Base-by-base conservation (phyloP, 2,888 invertebrate species). In the Emmelina monodactyla region DNA sequence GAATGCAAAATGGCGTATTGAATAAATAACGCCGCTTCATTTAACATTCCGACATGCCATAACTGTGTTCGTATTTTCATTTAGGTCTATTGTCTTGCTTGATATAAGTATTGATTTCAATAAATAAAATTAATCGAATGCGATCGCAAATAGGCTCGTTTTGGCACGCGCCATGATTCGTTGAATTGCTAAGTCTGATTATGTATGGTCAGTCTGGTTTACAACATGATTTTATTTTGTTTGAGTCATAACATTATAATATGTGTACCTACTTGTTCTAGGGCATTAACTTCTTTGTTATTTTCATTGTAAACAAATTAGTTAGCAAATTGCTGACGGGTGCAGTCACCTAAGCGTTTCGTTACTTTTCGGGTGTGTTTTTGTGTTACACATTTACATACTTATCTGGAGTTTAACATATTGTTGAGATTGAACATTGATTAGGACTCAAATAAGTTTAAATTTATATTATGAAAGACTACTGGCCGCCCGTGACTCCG, bases 41-140 rank as follows among this genome's bases (percentile, higher is more conserved):
- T 78, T 72, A 68, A 64, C 73, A 79, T 79, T 78, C 78, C 75
- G 49, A 67, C 75, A 65, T 65, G 71, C 79, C 76, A 68, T 78
- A 78, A 67, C 58, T 58, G 75, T 53, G 61, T 67, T 64, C 73
- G 70, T 70, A 75, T 72, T 75, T 76, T 76, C 75, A 79, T 73
- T 76, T 76, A 66, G 68, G 64, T 63, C 76, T 68, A 76, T 79
- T 79, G 79, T 79, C 61, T 72, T 66, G 59, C 61, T 61, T 70
- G 78, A 75, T 78, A 78, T 78, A 73, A 78, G 78, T 78, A 75
- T 71, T 73, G 75, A 79, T 79, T 79, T 78, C 69, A 78, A 78
- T 79, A 78, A 75, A 78, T 79, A 78, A 76, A n/a, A 79, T 78
- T 78, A 79, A 75, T 70, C 61, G 73, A 66, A 70, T 72, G 62